These are phyloP conservation scores for Hirundo rustica DNA, from an alignment of 2,797 vertebrate species.

Conservation along the genomic window DNA sequence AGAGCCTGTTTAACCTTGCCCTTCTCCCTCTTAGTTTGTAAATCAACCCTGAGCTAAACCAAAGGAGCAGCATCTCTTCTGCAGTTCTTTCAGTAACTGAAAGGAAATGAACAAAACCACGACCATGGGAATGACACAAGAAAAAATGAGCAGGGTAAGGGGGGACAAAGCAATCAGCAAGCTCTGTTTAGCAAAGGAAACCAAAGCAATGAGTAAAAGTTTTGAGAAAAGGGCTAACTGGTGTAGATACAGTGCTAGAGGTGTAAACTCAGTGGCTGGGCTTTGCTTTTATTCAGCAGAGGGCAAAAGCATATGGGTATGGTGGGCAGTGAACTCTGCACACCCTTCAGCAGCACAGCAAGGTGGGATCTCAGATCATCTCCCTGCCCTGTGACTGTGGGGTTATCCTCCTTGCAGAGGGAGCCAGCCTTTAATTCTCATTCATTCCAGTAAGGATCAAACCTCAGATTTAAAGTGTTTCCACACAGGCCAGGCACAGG, in stretches of 20 bases:
- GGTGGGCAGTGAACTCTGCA: not conserved
- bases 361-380: not conserved
- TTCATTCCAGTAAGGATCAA: conserved; percentile 47
- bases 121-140: not conserved
- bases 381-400: not conserved
- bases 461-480: conserved; percentile 30
- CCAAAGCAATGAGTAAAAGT: not conserved
- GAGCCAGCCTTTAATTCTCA: not conserved
- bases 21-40: not conserved
- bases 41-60: not conserved
- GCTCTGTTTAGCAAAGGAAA: not conserved
- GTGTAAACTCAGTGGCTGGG: not conserved
- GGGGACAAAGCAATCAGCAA: not conserved
- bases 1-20: not conserved
- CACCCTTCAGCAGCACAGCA: not conserved
- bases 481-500: not conserved
- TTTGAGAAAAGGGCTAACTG: not conserved
- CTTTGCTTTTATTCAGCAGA: not conserved
- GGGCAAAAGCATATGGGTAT: not conserved
- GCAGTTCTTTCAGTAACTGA: not conserved
- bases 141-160: not conserved
- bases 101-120: conserved; percentile 27
- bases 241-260: not conserved
- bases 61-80: not conserved
- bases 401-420: not conserved